Evolutionary conservation across 1,140 invertebrate genomes (phyloP), one percentile per base, ranked within the genome.

Genomic region (Rhagoletis zephyria): DNA sequence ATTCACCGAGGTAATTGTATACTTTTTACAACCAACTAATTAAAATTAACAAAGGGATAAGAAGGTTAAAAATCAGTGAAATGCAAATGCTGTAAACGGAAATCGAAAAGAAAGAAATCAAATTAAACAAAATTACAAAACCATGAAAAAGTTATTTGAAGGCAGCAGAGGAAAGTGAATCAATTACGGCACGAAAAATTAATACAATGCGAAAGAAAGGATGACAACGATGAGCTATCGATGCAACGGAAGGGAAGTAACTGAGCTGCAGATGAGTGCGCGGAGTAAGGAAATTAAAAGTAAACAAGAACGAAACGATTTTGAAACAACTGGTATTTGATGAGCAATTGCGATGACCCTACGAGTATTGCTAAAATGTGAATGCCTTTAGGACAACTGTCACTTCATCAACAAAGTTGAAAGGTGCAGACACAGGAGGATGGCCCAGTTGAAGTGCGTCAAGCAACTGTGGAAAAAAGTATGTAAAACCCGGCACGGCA

Each of bases 241-340:
- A 56, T 56, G 74, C 19, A 56, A 19, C 30, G 30, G 30, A 30
- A 30, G 30, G 19, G 74, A 81, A 81, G 45, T 56, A n/a, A 14
- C 74, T 51, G 30, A 67, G 30, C n/a, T 56, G 74, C 30, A 19
- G 3, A 48, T 56, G 42, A 30, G 74, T 14, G n/a, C 51, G 30
- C 30, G 48, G 10, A 19, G 48, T 3, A 16, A 51, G 74, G 48
- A 81, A 81, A 56, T 51, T n/a, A 51, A 56, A 81, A 56, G 48
- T 81, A 81, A 81, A 81, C 74, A 81, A 4, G 56, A 30, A 30
- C 30, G 1, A 30, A 30, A 30, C 30, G n/a, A 81, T 19, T 59
- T 9, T 19, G 74, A 30, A 59, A 16, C 74, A 81, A 81, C 45
- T 56, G 74, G 48, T 81, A 81, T 81, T 81, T 81, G 48, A 56